Evolutionary conservation across 2,113 vertebrate species (phyloP).

Genomic region (Gulo gulo): DNA sequence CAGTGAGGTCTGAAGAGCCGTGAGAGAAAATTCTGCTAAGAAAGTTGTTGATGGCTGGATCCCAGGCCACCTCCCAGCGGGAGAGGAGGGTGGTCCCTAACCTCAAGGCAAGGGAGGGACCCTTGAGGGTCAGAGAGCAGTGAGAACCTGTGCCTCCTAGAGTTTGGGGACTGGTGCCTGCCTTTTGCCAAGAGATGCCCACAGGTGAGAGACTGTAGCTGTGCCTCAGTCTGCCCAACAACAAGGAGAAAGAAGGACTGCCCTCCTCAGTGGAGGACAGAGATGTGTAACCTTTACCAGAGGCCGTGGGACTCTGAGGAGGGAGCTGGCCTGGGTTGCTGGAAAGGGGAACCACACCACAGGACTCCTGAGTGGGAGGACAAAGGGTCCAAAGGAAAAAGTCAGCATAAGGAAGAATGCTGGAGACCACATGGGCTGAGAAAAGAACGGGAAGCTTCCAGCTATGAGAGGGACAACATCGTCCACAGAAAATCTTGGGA

Average conservation of each 20-base stretch:
- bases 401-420: neutral
- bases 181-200: neutral
- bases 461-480: neutral
- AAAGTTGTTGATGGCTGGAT: neutral
- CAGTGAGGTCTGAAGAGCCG: neutral
- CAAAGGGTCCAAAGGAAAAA: neutral
- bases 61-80: neutral
- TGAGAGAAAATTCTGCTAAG: neutral
- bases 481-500: neutral
- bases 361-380: neutral
- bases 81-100: too few species aligned
- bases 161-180: neutral
- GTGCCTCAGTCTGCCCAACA: neutral
- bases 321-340: neutral
- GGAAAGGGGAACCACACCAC: neutral
- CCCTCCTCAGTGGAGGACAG: neutral
- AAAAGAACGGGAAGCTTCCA: neutral
- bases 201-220: neutral
- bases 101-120: neutral
- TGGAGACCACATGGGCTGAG: neutral
- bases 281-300: neutral
- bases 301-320: neutral
- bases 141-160: neutral
- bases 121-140: neutral
- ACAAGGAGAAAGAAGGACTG: neutral